A percentile compares a stretch with the other conserved stretches of the same genome.
phyloP scores from a whole-genome alignment of 2,797 vertebrate genomes.

The Myripristis murdjan region DNA sequence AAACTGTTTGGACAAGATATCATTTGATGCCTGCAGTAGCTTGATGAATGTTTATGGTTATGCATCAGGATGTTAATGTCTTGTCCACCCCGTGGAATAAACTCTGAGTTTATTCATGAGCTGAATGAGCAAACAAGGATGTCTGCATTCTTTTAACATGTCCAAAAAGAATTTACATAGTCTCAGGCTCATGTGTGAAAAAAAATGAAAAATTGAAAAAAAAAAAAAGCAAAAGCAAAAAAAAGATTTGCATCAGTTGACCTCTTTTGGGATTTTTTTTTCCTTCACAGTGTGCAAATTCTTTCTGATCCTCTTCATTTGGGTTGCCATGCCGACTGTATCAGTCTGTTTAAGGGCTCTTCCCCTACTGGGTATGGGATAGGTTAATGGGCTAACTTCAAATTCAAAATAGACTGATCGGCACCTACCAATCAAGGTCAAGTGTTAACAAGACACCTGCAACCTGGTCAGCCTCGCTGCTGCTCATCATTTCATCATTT shows the following conservation, averaged over 20 bases:
- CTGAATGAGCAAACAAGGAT: too few relatives aligned
- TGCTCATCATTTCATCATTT: slow-evolving; percentile 58
- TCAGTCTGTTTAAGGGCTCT: slow-evolving; percentile 21
- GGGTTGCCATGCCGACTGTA: slow-evolving; percentile 62
- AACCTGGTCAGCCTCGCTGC: slow-evolving; percentile 32
- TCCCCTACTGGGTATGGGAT: slow-evolving; percentile 14
- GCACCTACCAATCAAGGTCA: slow-evolving; percentile 54
- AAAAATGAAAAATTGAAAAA: too few relatives aligned
- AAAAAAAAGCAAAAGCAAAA: too few relatives aligned
- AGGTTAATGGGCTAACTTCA: slow-evolving; percentile 55
- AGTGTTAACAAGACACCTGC: slow-evolving; percentile 72
- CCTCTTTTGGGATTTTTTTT: too few relatives aligned
- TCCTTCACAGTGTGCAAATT: too few relatives aligned
- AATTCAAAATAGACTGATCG: slow-evolving; percentile 40
- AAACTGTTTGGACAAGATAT: too few relatives aligned
- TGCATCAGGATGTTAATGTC: slow-evolving; percentile 14
- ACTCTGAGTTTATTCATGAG: slow-evolving; percentile 11
- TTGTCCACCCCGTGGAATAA: slow-evolving; percentile 1
- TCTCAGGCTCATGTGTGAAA: too few relatives aligned
- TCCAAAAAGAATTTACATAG: too few relatives aligned
- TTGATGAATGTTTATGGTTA: not conserved
- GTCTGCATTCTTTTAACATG: too few relatives aligned
- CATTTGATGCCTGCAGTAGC: too few relatives aligned
- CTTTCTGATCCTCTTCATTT: too few relatives aligned
- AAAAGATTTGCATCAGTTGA: too few relatives aligned